These are phyloP conservation scores for Dione juno DNA, from an alignment of 2,888 invertebrate species.

Conservation along the genomic window DNA sequence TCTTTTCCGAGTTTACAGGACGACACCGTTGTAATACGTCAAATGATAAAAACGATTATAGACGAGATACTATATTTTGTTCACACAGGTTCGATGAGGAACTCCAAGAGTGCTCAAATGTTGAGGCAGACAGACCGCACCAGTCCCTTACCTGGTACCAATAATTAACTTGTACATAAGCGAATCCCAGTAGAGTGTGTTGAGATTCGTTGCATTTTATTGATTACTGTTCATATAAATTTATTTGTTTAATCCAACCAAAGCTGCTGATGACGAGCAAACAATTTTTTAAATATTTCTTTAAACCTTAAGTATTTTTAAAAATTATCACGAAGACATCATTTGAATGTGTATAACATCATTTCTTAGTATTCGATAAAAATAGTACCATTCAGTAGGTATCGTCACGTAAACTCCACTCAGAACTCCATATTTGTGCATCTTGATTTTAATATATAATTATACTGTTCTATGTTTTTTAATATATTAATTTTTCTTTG, in stretches of 20 bases:
- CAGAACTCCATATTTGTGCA: slow-evolving; percentile 39
- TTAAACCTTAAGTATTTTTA: slow-evolving; percentile 25
- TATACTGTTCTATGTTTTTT: slow-evolving; percentile 30
- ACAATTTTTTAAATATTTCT: slow-evolving; percentile 45
- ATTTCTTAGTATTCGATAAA: slow-evolving; percentile 30
- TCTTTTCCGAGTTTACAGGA: slow-evolving; percentile 45
- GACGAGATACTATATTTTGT: slow-evolving; percentile 76
- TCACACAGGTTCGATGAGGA: slow-evolving; percentile 86
- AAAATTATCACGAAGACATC: slow-evolving; percentile 27
- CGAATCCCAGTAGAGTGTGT: slow-evolving; percentile 75
- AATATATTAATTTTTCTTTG: slow-evolving; percentile 56
- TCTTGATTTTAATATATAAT: slow-evolving; percentile 35
- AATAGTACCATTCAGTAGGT: slow-evolving; percentile 39
- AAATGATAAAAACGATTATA: slow-evolving; percentile 49
- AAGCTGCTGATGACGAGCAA: slow-evolving; percentile 70
- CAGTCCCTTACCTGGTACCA: slow-evolving; percentile 85
- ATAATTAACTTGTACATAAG: slow-evolving; percentile 66
- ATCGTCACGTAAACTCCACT: slow-evolving; percentile 46
- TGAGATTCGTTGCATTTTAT: slow-evolving; percentile 63
- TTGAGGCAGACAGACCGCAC: slow-evolving; percentile 86
- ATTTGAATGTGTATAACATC: slow-evolving; percentile 37
- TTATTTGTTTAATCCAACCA: slow-evolving; percentile 57
- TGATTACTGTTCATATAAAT: slow-evolving; percentile 59
- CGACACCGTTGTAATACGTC: slow-evolving; percentile 38
- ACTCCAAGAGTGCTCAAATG: slow-evolving; percentile 87